phyloP scores from a whole-genome alignment of 1,140 invertebrate genomes.

The Drosophila parvula region DNA sequence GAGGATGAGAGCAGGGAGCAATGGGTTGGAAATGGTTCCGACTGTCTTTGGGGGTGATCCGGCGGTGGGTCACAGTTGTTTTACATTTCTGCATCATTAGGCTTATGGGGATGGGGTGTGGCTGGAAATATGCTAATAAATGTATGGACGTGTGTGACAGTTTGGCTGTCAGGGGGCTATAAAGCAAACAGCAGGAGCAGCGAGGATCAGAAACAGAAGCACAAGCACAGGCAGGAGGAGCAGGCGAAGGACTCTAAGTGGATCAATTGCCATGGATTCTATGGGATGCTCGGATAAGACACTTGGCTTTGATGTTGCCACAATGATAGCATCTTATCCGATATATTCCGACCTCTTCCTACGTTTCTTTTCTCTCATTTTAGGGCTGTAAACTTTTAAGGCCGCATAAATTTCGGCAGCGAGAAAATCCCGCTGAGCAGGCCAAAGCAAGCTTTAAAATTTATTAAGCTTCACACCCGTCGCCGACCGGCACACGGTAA shows the following conservation, averaged over 20 bases:
- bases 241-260: constrained; percentile 16
- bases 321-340: constrained; percentile 20
- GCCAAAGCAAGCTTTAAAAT: constrained; percentile 37
- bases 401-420: constrained; percentile 15
- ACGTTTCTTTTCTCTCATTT: neutral
- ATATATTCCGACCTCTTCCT: neutral
- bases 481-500: constrained; percentile 5
- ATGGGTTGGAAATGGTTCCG: constrained; percentile 24
- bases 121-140: constrained; percentile 54
- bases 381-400: constrained; percentile 11
- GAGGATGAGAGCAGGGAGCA: neutral
- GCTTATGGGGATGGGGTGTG: constrained; percentile 13
- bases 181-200: constrained; percentile 46
- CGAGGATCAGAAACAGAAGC: neutral
- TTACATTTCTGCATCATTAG: constrained; percentile 53
- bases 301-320: constrained; percentile 31
- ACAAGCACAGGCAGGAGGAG: constrained; percentile 26
- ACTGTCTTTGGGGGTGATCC: constrained; percentile 12
- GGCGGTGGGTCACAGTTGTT: constrained; percentile 36
- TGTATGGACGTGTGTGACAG: constrained; percentile 35
- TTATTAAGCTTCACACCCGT: constrained; percentile 32
- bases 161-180: constrained; percentile 7
- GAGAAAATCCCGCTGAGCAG: constrained; percentile 19
- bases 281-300: constrained; percentile 24
- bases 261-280: constrained; percentile 19